A percentile compares a stretch with the other conserved stretches of the same genome.
phyloP scores from a whole-genome alignment of 2,113 vertebrate species.

The Rhea pennata region DNA sequence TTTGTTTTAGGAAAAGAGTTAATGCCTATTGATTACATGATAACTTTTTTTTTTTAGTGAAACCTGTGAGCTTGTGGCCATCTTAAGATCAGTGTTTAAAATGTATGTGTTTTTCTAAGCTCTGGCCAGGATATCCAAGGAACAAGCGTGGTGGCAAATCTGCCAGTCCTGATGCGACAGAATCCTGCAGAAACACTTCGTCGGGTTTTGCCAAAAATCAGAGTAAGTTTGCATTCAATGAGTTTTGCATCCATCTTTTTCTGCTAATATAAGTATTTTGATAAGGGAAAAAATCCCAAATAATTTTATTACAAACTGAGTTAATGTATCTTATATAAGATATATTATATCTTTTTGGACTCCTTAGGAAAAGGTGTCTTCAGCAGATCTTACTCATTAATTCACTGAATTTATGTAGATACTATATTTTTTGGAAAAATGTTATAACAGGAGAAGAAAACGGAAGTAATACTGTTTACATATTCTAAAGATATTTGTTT shows the following conservation, averaged over 20 bases:
- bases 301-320: neutral
- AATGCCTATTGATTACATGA: neutral
- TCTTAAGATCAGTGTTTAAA: constrained; percentile 12
- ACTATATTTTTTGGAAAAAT: neutral
- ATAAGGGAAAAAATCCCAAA: neutral
- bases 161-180: constrained; percentile 90
- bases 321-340: too few species aligned
- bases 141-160: constrained; percentile 91
- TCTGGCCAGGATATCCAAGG: constrained; percentile 93
- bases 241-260: constrained; percentile 18
- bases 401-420: neutral
- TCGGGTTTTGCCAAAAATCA: constrained; percentile 92
- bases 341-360: too few species aligned
- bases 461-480: neutral
- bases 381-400: neutral
- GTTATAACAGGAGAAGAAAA: neutral
- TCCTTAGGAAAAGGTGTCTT: neutral
- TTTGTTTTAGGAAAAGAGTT: neutral
- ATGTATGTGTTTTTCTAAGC: constrained; percentile 76
- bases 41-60: neutral
- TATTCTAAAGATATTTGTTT: neutral
- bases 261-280: neutral
- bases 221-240: neutral
- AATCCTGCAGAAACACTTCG: constrained; percentile 93
- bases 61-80: neutral